A percentile compares a stretch with the other conserved stretches of the same genome.
Conservation (phyloP, 2,113 vertebrate species). For the Ondatra zibethicus region DNA sequence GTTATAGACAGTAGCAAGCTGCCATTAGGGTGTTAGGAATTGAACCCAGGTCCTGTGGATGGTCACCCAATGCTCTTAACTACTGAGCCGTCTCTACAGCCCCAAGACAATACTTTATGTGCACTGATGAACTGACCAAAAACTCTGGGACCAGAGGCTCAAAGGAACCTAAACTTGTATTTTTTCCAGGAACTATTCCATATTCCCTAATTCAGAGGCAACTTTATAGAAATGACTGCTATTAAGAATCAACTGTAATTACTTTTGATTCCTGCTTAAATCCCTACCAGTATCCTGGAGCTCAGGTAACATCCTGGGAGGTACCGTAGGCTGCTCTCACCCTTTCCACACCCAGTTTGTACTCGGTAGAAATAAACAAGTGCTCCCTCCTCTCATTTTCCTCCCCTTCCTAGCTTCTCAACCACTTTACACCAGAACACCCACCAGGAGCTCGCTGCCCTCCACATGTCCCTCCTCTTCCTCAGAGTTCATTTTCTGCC, state of each 20-base stretch:
- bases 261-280: conserved; percentile 11
- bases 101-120: neutral
- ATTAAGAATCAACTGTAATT: conserved; percentile 2
- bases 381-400: neutral
- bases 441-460: neutral
- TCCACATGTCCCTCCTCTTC: neutral
- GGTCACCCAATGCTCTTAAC: neutral
- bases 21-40: neutral
- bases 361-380: neutral
- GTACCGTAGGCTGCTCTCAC: neutral
- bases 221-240: conserved; percentile 10
- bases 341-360: neutral
- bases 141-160: neutral
- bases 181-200: neutral
- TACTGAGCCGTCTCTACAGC: neutral
- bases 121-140: neutral
- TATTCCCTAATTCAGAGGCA: conserved; percentile 20
- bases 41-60: neutral
- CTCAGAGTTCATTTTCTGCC: neutral
- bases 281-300: neutral
- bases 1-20: neutral
- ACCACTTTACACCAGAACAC: neutral
- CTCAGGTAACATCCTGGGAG: neutral
- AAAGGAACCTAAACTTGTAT: neutral
- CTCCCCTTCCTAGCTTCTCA: neutral